Base-by-base conservation (phyloP, 2,888 invertebrate species). In the Eudasyphora cyanicolor region DNA sequence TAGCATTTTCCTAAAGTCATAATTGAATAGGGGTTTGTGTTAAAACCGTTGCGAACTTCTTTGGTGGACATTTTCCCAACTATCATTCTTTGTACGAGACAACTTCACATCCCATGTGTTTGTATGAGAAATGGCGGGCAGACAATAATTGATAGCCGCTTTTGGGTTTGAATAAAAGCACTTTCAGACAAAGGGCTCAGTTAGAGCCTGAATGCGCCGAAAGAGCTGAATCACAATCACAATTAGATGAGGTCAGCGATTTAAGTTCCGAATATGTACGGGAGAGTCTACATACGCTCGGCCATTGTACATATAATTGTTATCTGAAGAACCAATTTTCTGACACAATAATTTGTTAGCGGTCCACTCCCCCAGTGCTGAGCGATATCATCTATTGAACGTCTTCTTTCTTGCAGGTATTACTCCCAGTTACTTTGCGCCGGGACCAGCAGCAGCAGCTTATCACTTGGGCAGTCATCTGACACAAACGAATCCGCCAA, bases 381-480 rank as follows among this genome's bases (percentile, higher is more conserved):
- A 21, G 51, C 51, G 35, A 67, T 27, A 67, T 49, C 24, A 69
- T 57, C 78, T 57, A 74, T 74, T 57, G 17, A 51, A 35, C 71
- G 62, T 49, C 38, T 54, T 60, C 64, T 60, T 84, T 80, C 79
- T 89, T 90, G 84, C 88, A 92, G 92, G 92, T 86, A 92, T 92
- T 85, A 91, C 92, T 87, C 92, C 92, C 85, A 91, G 92, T 86
- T 92, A 92, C 89, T 92, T 92, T 87, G 91, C 92, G 82, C 92
- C 92, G 85, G 92, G 92, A 82, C 92, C 92, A 89, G 92, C 92
- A 87, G 60, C 83, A 81, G 92, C 91, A 85, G 92, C 92, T 88
- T 92, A 92, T 90, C 92, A 92, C 86, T 90, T 92, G 89, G 91
- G 92, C 88, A 92, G 92, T 87, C 92, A 92, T 90, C 90, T 92